Evolutionary conservation across 1,140 invertebrate genomes (phyloP), one percentile per base, ranked within the genome.

Genomic region (Tetramorium simillimum): DNA sequence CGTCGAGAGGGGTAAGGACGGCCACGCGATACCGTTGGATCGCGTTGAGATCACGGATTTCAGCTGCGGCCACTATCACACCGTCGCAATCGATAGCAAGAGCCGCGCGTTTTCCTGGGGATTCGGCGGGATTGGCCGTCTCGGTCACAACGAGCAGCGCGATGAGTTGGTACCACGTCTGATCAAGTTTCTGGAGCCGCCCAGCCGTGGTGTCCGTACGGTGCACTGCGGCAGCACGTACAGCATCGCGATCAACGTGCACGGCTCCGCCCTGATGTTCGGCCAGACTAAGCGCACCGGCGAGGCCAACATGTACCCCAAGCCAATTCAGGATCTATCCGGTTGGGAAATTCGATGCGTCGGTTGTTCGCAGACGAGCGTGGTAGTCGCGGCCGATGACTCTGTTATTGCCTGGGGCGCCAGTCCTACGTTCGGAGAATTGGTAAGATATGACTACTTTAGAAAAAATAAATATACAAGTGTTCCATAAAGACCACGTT

Each of bases 231-330:
- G 98, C 1, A 97, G 97, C n/a, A 97, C 98, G 1, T 99, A 97
- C 94, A 98, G 97, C 89, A 96, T 99, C 73, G 97, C 97, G 46
- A 96, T 99, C 21, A 98, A 97, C 93, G 97, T 98, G 89, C 96
- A 97, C 88, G 98, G 98, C 96, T 94, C 94, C 84, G 94, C 98
- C 4, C 98, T 97, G 93, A 96, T 99, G 92, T 99, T 99, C 95
- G 98, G 98, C 0, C 98, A 98, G 94, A 98, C 97, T 0, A 99
- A 99, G 93, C 97, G 98, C 43, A 98, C 98, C 2, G 98, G 98
- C 0, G 98, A 99, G 93, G 98, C 98, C 1, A 98, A 98, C 90
- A 99, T 99, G 98, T 99, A 99, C 94, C 98, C 98, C 0, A 99
- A 99, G 94, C 98, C 98, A 6, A 97, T 99, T 3, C 98, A 98